These are phyloP conservation scores for Eurypyga helias DNA, from an alignment of 2,113 vertebrate species.

Conservation along the genomic window DNA sequence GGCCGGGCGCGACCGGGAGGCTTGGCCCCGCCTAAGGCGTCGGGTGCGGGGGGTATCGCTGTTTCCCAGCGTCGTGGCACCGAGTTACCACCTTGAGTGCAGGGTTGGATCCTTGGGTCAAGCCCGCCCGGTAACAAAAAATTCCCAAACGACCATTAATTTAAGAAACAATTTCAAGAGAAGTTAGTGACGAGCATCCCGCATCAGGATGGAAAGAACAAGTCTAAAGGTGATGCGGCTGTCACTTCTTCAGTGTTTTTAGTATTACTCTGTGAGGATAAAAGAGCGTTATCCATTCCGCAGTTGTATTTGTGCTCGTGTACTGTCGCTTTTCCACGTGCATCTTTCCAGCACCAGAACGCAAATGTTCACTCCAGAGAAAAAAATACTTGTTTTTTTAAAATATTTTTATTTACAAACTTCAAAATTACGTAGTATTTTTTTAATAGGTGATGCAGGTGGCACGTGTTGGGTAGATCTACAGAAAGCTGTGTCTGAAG, in stretches of 20 bases:
- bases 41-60: background rate
- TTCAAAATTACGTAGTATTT: fast-evolving
- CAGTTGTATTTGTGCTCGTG: fast-evolving
- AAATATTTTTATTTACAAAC: background rate
- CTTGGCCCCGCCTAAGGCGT: fast-evolving
- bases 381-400: background rate
- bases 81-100: fast-evolving
- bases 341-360: fast-evolving
- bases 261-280: fast-evolving
- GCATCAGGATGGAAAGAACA: background rate
- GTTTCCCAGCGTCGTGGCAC: fast-evolving
- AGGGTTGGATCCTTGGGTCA: fast-evolving
- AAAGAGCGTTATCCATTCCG: background rate
- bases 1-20: fast-evolving
- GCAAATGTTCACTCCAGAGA: background rate
- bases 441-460: background rate
- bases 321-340: background rate
- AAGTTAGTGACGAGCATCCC: fast-evolving
- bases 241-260: fast-evolving
- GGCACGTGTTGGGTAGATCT: background rate
- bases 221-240: background rate
- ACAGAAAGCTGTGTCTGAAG: background rate
- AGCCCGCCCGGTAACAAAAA: background rate
- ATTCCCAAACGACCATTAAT: too few relatives aligned
- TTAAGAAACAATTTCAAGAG: background rate